Conservation (phyloP, 2,888 invertebrate genomes). For the Tipula helvola region DNA sequence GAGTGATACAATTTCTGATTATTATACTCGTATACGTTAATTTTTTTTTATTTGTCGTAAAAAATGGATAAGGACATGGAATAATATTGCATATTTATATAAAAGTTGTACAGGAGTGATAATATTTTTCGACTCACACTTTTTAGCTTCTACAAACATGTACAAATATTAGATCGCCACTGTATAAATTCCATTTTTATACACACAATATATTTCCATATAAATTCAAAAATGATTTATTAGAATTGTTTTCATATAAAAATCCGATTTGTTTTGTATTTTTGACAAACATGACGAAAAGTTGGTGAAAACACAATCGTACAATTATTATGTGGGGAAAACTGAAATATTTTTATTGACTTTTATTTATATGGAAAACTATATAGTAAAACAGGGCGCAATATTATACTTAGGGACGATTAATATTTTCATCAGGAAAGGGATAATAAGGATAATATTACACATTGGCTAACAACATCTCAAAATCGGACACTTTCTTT, state of each 20-base stretch:
- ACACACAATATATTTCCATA: not conserved
- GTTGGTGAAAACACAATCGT: not conserved
- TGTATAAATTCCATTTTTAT: not conserved
- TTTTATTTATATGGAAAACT: not conserved
- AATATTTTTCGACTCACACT: not conserved
- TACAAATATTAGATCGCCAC: not conserved
- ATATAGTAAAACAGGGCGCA: not conserved
- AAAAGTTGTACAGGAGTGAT: not conserved
- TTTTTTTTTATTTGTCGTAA: not conserved
- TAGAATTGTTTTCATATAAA: not conserved
- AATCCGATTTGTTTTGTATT: not conserved
- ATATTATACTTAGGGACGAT: not conserved
- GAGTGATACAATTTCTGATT: not conserved
- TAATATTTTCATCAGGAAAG: not conserved
- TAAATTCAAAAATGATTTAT: slow-evolving; percentile 4
- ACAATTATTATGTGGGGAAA: not conserved
- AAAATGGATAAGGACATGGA: not conserved
- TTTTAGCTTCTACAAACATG: not conserved
- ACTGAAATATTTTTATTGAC: not conserved
- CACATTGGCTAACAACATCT: not conserved
- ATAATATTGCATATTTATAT: not conserved
- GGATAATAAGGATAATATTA: not conserved
- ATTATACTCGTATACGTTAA: not conserved
- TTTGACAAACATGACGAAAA: not conserved
- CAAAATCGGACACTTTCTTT: not conserved